These are phyloP conservation scores for Corynorhinus townsendii DNA, from an alignment of 2,113 vertebrate species.

Conservation along the genomic window DNA sequence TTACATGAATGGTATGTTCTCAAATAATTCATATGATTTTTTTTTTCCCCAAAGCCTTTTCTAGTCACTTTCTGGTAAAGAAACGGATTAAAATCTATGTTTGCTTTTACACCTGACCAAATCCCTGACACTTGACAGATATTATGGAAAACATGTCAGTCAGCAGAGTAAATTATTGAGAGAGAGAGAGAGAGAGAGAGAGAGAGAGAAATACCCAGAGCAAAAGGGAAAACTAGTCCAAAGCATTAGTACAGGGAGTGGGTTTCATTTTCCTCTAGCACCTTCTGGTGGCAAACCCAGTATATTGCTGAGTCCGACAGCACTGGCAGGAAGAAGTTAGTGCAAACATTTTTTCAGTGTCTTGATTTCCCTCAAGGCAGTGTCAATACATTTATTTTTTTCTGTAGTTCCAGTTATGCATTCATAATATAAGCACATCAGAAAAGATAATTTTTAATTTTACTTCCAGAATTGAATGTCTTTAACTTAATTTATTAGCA, in stretches of 20 bases:
- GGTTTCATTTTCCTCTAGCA: conserved; percentile 47
- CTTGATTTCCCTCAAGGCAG: not conserved
- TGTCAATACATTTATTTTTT: not conserved
- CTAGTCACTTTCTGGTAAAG: not conserved
- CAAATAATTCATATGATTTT: not conserved
- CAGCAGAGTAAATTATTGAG: not conserved
- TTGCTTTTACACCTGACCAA: not conserved
- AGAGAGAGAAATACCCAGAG: not conserved
- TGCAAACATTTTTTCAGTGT: not conserved
- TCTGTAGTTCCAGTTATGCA: not conserved
- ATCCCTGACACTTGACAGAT: not conserved
- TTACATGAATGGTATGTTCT: not conserved
- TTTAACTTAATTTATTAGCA: not conserved
- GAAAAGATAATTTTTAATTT: not conserved
- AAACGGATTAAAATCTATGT: not conserved
- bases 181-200: not conserved
- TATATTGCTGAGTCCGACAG: not conserved
- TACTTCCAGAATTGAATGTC: not conserved
- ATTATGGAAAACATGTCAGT: not conserved
- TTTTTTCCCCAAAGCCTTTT: not conserved
- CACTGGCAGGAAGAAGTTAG: not conserved
- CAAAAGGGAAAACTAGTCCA: not conserved
- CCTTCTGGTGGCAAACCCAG: conserved; percentile 45
- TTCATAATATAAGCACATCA: not conserved
- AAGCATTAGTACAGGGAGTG: not conserved